phyloP scores from a whole-genome alignment of 2,888 invertebrate species.

The Andrena camellia region DNA sequence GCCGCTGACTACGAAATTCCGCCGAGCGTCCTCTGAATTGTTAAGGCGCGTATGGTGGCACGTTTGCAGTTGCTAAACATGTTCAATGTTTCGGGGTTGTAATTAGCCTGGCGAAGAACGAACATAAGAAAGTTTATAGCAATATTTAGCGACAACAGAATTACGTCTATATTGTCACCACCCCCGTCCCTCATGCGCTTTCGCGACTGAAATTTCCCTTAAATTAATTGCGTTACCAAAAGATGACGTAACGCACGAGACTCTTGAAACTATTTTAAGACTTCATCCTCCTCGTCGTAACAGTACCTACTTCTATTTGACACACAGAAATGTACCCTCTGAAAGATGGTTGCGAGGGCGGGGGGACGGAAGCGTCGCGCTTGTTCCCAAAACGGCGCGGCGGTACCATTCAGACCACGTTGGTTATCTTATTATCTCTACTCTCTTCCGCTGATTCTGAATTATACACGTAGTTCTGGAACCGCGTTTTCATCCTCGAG shows the following conservation, averaged over 20 bases:
- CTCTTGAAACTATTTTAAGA: slow-evolving; percentile 12
- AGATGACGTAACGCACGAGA: background rate
- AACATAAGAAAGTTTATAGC: background rate
- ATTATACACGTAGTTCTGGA: slow-evolving; percentile 66
- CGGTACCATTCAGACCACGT: slow-evolving; percentile 66
- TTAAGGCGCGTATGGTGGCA: background rate
- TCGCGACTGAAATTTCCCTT: background rate
- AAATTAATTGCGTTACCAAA: background rate
- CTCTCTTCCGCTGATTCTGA: slow-evolving; percentile 62
- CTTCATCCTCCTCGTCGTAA: slow-evolving; percentile 22
- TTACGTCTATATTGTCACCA: too few relatives aligned
- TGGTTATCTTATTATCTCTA: slow-evolving; percentile 68
- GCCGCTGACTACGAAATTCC: background rate
- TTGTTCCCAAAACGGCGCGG: slow-evolving; percentile 55
- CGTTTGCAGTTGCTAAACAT: background rate
- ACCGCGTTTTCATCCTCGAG: slow-evolving; percentile 67
- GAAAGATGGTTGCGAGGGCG: slow-evolving; percentile 15
- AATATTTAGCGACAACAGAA: background rate
- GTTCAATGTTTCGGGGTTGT: background rate
- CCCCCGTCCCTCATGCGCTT: background rate
- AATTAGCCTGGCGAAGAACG: background rate
- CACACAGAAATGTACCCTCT: slow-evolving; percentile 30
- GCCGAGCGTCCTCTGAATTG: background rate
- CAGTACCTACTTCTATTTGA: slow-evolving; percentile 51
- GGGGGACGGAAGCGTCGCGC: slow-evolving; percentile 41